A percentile compares a stretch with the other conserved stretches of the same genome.
phyloP scores from a whole-genome alignment of 2,113 vertebrate genomes.

The Serilophus lunatus region DNA sequence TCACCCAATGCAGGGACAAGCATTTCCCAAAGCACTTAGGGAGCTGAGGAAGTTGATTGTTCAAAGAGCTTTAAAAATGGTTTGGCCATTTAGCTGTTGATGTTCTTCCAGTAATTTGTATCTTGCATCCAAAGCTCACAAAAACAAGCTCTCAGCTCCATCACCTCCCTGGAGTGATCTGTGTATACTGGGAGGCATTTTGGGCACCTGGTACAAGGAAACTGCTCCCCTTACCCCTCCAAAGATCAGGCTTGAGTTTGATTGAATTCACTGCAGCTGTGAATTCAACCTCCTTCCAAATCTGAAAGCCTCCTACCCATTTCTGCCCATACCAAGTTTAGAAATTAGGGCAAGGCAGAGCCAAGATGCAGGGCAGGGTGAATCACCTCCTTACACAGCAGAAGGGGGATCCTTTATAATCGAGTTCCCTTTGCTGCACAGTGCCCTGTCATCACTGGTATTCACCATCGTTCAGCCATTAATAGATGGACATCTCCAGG shows the following conservation, averaged over 20 bases:
- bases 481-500: background rate
- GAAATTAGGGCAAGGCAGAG: background rate
- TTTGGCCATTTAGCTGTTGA: background rate
- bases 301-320: background rate
- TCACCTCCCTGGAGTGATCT: background rate
- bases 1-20: background rate
- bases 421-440: fast-evolving
- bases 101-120: background rate
- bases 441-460: background rate
- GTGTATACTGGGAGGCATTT: background rate
- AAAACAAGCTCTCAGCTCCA: background rate
- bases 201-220: background rate
- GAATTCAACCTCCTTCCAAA: background rate
- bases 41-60: fast-evolving
- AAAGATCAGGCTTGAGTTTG: background rate
- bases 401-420: background rate
- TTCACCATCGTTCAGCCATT: background rate
- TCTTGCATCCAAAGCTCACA: background rate
- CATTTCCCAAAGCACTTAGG: background rate
- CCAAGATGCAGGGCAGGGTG: too few species aligned
- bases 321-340: background rate
- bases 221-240: fast-evolving
- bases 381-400: background rate
- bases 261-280: background rate
- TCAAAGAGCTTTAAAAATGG: background rate